These are phyloP conservation scores for Gymnocephalus cernua DNA, from an alignment of 2,113 vertebrate genomes.

Conservation along the genomic window DNA sequence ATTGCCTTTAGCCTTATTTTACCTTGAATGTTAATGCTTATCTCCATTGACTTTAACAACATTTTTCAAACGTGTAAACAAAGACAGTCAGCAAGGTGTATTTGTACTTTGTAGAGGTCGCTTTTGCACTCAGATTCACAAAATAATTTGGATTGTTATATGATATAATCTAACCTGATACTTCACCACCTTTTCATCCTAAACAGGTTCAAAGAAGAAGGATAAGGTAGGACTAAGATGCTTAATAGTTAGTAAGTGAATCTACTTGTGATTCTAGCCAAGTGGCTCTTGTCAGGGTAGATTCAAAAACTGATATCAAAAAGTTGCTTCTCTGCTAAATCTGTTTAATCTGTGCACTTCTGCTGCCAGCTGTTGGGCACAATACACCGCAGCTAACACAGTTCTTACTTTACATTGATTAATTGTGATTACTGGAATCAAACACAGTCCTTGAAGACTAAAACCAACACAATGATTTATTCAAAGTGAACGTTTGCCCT, in stretches of 20 bases:
- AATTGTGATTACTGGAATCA: neutral
- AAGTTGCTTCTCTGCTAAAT: neutral
- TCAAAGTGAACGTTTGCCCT: neutral
- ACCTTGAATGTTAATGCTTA: neutral
- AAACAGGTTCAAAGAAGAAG: too few relatives aligned
- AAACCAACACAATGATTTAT: neutral
- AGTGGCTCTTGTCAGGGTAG: too few relatives aligned
- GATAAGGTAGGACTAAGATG: constrained; percentile 16
- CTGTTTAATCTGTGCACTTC: neutral
- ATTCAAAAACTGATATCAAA: neutral
- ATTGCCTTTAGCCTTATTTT: neutral
- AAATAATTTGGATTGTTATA: neutral
- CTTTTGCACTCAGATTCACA: neutral
- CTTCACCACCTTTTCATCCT: too few relatives aligned
- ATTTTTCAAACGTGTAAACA: neutral
- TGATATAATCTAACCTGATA: neutral
- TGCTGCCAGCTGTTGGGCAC: neutral
- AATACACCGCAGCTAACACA: neutral
- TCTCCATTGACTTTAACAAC: neutral
- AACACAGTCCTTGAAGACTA: too few relatives aligned
- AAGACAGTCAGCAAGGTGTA: neutral
- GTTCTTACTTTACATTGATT: neutral
- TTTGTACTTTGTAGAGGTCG: neutral
- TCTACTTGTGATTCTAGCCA: neutral
- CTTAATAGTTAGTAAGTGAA: neutral